These are phyloP conservation scores for Axis porcinus DNA, from an alignment of 2,113 vertebrate genomes.

Conservation along the genomic window DNA sequence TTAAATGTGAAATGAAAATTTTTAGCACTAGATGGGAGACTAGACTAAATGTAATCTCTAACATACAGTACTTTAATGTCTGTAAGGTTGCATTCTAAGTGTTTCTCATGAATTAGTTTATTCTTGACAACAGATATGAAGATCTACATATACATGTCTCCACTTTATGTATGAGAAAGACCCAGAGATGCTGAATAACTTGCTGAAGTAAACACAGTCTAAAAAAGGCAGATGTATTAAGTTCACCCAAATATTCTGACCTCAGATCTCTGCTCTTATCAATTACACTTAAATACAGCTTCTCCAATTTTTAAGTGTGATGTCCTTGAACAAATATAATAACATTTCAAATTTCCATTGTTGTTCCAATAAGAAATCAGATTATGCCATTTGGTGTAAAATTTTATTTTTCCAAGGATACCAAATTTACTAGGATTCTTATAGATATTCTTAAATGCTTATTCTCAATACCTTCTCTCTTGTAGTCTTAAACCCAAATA, in stretches of 20 bases:
- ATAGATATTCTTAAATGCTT: not conserved
- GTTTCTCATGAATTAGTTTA: not conserved
- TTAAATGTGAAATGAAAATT: not conserved
- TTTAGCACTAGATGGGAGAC: not conserved
- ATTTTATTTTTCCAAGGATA: not conserved
- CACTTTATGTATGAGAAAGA: not conserved
- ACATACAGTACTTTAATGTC: not conserved
- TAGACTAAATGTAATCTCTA: not conserved
- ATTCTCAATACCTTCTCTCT: not conserved
- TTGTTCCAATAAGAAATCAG: not conserved
- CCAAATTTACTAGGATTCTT: not conserved
- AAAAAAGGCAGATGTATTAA: not conserved
- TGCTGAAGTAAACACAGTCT: not conserved
- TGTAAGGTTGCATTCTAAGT: not conserved
- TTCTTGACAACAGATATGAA: not conserved
- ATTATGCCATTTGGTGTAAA: not conserved
- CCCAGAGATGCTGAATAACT: not conserved
- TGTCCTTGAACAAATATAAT: not conserved
- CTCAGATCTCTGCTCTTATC: not conserved
- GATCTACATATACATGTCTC: not conserved
- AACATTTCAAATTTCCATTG: not conserved
- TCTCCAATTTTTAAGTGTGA: not conserved
- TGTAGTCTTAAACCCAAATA: not conserved
- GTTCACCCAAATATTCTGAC: not conserved
- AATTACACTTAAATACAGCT: not conserved